phyloP scores from a whole-genome alignment of 1,140 invertebrate genomes.

The Lepidurus couesii region DNA sequence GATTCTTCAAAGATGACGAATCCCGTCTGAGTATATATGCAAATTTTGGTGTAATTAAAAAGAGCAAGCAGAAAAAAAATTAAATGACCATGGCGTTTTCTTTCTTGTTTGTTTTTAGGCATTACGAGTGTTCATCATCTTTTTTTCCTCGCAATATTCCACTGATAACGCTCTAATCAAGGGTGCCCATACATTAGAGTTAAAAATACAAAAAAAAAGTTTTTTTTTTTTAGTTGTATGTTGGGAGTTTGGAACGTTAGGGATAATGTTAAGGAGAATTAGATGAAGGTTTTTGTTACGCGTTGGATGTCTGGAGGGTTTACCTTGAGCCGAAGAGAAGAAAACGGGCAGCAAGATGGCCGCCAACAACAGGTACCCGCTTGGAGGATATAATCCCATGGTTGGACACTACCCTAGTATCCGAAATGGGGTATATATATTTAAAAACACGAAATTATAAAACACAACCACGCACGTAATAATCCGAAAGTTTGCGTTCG shows the following conservation, averaged over 20 bases:
- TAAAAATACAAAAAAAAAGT: too few relatives aligned
- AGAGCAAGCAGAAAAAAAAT: too few relatives aligned
- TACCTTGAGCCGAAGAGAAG: constrained; percentile 8
- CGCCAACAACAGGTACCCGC: constrained; percentile 17
- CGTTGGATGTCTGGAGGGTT: background rate
- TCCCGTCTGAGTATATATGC: too few relatives aligned
- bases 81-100: too few relatives aligned
- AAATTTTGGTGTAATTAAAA: too few relatives aligned
- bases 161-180: too few relatives aligned
- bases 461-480: background rate
- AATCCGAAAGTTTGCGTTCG: background rate
- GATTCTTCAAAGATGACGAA: too few relatives aligned
- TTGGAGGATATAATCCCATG: constrained; percentile 6
- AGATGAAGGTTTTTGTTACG: background rate
- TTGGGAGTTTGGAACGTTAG: background rate
- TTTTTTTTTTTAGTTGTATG: too few relatives aligned
- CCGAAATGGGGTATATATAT: background rate
- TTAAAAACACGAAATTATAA: background rate
- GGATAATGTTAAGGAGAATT: background rate
- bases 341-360: constrained; percentile 17
- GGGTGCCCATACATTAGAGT: too few relatives aligned
- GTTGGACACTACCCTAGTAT: background rate
- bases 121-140: too few relatives aligned
- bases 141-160: too few relatives aligned
- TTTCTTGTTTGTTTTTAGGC: too few relatives aligned